Conservation (phyloP, 1,140 invertebrate genomes). For the Pristionchus pacificus region DNA sequence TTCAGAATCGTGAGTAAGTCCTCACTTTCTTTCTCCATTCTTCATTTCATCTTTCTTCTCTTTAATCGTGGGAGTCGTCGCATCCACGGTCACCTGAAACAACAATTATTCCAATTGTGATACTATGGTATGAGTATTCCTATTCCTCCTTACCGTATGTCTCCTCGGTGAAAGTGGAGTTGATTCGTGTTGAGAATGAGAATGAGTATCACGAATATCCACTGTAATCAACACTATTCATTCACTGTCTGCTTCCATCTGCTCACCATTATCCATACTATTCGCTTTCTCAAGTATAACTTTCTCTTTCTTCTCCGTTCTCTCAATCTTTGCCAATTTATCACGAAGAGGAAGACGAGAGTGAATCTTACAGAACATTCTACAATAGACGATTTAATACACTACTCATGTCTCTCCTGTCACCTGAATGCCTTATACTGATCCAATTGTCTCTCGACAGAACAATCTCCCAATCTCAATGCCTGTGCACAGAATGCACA, state of each 20-base stretch:
- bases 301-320: conserved; percentile 15
- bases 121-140: no score
- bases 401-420: not conserved
- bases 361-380: conserved; percentile 22
- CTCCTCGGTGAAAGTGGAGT: not conserved
- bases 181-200: not conserved
- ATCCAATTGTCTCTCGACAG: conserved; percentile 24
- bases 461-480: conserved; percentile 25
- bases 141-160: not conserved
- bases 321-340: conserved; percentile 15
- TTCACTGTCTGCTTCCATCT: no score
- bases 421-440: conserved; percentile 10
- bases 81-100: not conserved
- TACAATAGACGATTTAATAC: conserved; percentile 1
- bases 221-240: no score
- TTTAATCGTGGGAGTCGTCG: not conserved
- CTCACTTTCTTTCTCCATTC: not conserved
- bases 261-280: not conserved
- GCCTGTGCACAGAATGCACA: conserved; percentile 39
- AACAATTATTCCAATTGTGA: not conserved
- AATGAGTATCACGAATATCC: no score
- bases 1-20: not conserved
- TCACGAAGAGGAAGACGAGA: conserved; percentile 13
- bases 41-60: not conserved
- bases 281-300: not conserved